A percentile compares a stretch with the other conserved stretches of the same genome.
Conservation (phyloP, 1,140 invertebrate species). For the Psilanteris sp. region DNA sequence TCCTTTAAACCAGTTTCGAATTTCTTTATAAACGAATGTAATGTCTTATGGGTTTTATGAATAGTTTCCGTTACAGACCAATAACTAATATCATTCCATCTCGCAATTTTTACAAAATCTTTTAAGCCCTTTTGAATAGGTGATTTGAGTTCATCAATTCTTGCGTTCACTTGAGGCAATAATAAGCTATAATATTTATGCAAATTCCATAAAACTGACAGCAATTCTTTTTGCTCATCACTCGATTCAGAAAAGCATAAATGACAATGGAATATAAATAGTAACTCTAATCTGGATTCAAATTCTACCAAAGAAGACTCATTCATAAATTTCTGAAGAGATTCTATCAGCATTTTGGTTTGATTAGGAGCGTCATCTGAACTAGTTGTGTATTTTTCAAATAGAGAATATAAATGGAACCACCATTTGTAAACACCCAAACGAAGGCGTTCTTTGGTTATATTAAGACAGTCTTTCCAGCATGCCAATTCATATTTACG, state of each 20-base stretch:
- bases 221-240: slow-evolving; percentile 80
- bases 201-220: slow-evolving; percentile 90
- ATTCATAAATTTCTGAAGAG: slow-evolving; percentile 91
- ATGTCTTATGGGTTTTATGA: slow-evolving; percentile 91
- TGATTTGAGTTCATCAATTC: slow-evolving; percentile 84
- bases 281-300: slow-evolving; percentile 86
- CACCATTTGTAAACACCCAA: slow-evolving; percentile 89
- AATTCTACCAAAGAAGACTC: slow-evolving; percentile 92
- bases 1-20: slow-evolving; percentile 82
- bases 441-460: slow-evolving; percentile 83
- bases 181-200: slow-evolving; percentile 93
- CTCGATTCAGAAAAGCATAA: slow-evolving; percentile 80
- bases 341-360: slow-evolving; percentile 71
- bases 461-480: slow-evolving; percentile 90
- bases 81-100: slow-evolving; percentile 97
- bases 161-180: slow-evolving; percentile 81
- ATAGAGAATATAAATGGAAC: slow-evolving; percentile 90
- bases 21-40: slow-evolving; percentile 92
- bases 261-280: slow-evolving; percentile 90
- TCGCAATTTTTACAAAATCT: slow-evolving; percentile 96
- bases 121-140: slow-evolving; percentile 95
- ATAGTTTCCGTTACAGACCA: slow-evolving; percentile 94
- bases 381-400: slow-evolving; percentile 78
- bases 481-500: slow-evolving; percentile 92
- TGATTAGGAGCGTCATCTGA: slow-evolving; percentile 39